phyloP scores from a whole-genome alignment of 2,113 vertebrate genomes.

The Oreochromis tanganicae region DNA sequence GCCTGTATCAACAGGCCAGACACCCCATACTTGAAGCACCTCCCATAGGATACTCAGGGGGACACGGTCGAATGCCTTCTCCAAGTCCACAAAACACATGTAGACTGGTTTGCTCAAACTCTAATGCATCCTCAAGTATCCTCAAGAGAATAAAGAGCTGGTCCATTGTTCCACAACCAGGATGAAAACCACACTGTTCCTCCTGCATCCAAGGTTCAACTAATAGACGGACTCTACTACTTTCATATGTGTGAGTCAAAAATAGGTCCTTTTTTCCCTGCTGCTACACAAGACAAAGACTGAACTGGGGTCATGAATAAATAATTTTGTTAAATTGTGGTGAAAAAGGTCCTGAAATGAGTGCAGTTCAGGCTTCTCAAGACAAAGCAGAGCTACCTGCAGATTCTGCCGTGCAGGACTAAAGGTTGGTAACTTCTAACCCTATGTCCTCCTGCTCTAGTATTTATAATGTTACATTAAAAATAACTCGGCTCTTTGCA shows the following conservation, averaged over 20 bases:
- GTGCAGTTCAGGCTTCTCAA: not conserved
- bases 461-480: not conserved
- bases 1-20: fast-evolving
- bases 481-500: not conserved
- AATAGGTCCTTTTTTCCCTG: not conserved
- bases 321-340: slow-evolving; percentile 2
- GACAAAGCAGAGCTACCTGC: not conserved
- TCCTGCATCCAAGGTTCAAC: not conserved
- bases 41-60: not conserved
- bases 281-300: not conserved
- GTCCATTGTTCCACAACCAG: not conserved
- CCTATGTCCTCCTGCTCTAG: not conserved
- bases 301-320: slow-evolving; percentile 31
- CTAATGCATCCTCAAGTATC: not conserved
- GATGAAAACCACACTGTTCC: not conserved
- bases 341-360: not conserved
- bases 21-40: not conserved
- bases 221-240: not conserved
- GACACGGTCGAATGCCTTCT: not conserved
- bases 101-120: not conserved
- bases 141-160: not conserved
- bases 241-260: not conserved
- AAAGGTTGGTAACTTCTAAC: not conserved
- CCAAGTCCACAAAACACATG: not conserved
- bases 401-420: not conserved